Conservation (phyloP, 2,113 vertebrate species). For the Cyprinus carpio region DNA sequence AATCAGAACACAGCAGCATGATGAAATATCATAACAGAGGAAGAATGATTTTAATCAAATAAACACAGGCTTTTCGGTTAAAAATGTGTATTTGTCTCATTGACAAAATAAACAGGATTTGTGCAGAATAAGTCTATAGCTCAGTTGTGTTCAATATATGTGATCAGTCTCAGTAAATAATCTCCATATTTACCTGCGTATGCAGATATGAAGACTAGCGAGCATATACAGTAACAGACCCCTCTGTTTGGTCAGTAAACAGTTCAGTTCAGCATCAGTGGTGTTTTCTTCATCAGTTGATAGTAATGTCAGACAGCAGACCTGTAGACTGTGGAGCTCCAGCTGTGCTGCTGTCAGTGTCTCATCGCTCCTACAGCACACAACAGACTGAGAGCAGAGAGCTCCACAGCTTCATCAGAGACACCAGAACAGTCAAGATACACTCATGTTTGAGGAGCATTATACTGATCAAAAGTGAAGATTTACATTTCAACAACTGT, state of each 20-base stretch:
- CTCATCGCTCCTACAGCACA: slow-evolving; percentile 74
- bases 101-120: background rate
- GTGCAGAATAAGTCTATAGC: background rate
- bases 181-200: background rate
- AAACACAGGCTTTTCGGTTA: background rate
- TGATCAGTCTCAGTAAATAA: background rate
- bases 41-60: background rate
- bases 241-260: background rate
- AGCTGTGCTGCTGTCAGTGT: slow-evolving; percentile 38
- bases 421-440: slow-evolving; percentile 86
- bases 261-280: slow-evolving; percentile 17
- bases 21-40: background rate
- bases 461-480: no score
- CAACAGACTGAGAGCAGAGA: slow-evolving; percentile 78
- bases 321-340: slow-evolving; percentile 36
- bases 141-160: background rate
- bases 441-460: no score
- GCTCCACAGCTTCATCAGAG: slow-evolving; percentile 83
- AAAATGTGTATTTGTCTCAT: background rate
- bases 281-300: slow-evolving; percentile 51
- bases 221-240: background rate
- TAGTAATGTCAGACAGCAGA: slow-evolving; percentile 51
- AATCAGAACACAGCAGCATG: background rate
- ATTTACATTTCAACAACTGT: no score
- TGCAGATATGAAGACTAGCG: background rate